A percentile compares a stretch with the other conserved stretches of the same genome.
Evolutionary conservation across 2,797 vertebrate species (phyloP).

Genomic region (Glyptemys insculpta): DNA sequence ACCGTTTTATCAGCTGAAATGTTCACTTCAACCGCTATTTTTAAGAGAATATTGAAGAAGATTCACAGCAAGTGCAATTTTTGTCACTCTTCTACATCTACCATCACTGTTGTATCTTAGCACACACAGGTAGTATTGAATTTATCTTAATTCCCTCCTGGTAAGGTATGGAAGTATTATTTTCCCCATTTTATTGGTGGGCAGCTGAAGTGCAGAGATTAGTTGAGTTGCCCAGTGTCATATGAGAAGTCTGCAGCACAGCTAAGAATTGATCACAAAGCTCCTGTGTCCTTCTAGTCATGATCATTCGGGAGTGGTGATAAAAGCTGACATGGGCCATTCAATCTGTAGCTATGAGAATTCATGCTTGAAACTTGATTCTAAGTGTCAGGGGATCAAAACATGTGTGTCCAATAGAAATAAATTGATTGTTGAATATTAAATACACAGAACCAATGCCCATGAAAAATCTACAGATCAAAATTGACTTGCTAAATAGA

Average conservation of each 20-base stretch:
- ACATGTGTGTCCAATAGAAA: background rate
- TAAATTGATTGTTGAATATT: background rate
- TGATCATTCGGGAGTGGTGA: background rate
- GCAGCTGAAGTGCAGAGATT: background rate
- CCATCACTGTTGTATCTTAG: too few species aligned
- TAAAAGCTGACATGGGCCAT: background rate
- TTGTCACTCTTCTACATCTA: fast-evolving
- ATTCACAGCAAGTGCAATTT: background rate
- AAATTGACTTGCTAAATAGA: background rate
- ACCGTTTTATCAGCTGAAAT: background rate
- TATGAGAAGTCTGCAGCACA: background rate
- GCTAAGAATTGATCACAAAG: background rate
- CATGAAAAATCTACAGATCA: background rate
- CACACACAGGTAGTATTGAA: background rate
- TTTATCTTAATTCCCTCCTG: background rate
- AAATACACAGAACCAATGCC: background rate
- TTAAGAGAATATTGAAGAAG: background rate
- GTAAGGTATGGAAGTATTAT: background rate
- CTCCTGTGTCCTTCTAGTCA: background rate
- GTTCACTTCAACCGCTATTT: background rate
- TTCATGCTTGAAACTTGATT: background rate
- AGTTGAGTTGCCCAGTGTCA: background rate
- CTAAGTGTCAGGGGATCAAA: background rate
- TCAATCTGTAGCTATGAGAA: fast-evolving
- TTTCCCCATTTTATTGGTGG: background rate